Evolutionary conservation across 2,888 invertebrate species (phyloP).

Genomic region (Orthosia cruda): DNA sequence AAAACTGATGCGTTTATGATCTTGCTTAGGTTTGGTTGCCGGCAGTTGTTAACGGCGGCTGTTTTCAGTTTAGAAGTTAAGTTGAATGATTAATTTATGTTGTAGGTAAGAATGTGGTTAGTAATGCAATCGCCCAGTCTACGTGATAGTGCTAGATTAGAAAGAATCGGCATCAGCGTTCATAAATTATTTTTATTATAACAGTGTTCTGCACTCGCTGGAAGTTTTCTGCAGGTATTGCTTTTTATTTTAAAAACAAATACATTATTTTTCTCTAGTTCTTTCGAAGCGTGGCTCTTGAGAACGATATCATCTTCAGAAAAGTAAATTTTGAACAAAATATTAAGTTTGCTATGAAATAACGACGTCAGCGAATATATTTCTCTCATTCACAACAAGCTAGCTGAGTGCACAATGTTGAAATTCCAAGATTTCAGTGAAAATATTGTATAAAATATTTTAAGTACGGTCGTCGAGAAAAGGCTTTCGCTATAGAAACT

Average conservation of each 20-base stretch:
- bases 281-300: slow-evolving; percentile 5
- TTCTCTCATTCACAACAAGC: slow-evolving; percentile 40
- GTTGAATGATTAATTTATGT: neutral
- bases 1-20: neutral
- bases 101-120: neutral
- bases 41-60: neutral
- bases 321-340: slow-evolving; percentile 1
- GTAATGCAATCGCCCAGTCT: neutral
- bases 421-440: slow-evolving; percentile 28
- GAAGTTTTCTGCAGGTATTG: neutral
- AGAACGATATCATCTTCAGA: neutral
- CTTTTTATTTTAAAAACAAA: neutral
- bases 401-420: slow-evolving; percentile 49
- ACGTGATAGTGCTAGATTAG: neutral
- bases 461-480: slow-evolving; percentile 45
- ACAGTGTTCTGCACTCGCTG: neutral
- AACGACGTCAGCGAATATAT: slow-evolving; percentile 23
- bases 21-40: neutral
- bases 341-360: slow-evolving; percentile 25
- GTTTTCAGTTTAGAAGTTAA: too few species aligned
- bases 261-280: neutral
- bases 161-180: too few species aligned
- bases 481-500: slow-evolving; percentile 45
- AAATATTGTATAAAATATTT: slow-evolving; percentile 49
- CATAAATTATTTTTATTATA: slow-evolving; percentile 1